Evolutionary conservation across 23 tunicate genomes (phyloP), one percentile per base, ranked within the genome.

Genomic region (Botrylloides violaceus): DNA sequence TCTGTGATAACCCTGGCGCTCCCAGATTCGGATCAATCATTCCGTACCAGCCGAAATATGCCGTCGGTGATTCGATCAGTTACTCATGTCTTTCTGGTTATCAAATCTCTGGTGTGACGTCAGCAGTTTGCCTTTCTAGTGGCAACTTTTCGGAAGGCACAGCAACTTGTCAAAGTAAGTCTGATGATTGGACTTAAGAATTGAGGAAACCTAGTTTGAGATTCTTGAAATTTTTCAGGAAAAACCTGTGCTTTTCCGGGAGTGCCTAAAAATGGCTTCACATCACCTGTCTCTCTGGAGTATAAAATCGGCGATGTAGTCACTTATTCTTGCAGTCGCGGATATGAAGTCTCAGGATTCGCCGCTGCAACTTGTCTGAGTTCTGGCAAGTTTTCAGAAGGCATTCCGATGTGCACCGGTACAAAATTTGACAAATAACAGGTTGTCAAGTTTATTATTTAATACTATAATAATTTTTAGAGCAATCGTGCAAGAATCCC

Each of bases 21-120:
- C 74, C 74, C 15, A 37, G 1, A 24, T 36, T 36, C 64, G 86
- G 86, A 27, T 31, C 72, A 19, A 35, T 64, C 29, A 39, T 50
- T 34, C 74, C 75, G 3, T 18, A 18, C 12, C 61, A 49, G 33
- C 73, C 68, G 2, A 49, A 29, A 32, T 76, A 76, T 62, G 70
- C 66, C 21, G 80, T 76, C 9, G 80, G 71, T 5, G 80, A 76
- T 61, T 32, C 6, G 9, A 58, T 76, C 1, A 61, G 58, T 0
- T 76, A 58, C 71, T 38, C 80, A 1, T 76, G 80, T 36, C 60
- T 6, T 24, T 2, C 25, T 28, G 71, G 71, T 27, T 76, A 61
- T 57, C 15, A 21, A 23, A 53, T 61, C 1, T 34, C 29, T 2
- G 80, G 71, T 20, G 29, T 20, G 3, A 29, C 55, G 18, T 28